Evolutionary conservation across 1,140 invertebrate species (phyloP).

Genomic region (Drosophila teissieri): DNA sequence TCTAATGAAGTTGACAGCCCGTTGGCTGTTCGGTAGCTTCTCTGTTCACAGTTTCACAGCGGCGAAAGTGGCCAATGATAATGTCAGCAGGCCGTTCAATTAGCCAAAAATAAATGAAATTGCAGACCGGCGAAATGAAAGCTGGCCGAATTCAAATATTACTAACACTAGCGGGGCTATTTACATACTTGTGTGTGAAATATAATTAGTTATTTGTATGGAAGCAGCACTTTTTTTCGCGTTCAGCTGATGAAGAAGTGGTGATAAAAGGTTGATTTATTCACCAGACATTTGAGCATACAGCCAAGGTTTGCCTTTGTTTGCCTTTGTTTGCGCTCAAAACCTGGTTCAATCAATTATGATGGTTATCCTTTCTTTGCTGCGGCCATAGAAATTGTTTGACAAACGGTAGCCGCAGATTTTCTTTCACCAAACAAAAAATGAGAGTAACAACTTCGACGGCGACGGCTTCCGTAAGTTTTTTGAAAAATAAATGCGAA

Average conservation of each 20-base stretch:
- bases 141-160: slow-evolving; percentile 12
- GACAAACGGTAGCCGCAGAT: slow-evolving; percentile 66
- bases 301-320: slow-evolving; percentile 11
- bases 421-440: slow-evolving; percentile 47
- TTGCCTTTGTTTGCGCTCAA: slow-evolving; percentile 20
- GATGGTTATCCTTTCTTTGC: slow-evolving; percentile 39
- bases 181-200: slow-evolving; percentile 38
- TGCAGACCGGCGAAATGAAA: slow-evolving; percentile 24
- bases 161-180: slow-evolving; percentile 3
- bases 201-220: slow-evolving; percentile 47
- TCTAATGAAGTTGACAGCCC: slow-evolving; percentile 64
- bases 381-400: slow-evolving; percentile 39
- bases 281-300: slow-evolving; percentile 10
- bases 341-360: slow-evolving; percentile 42
- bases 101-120: slow-evolving; percentile 23
- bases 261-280: slow-evolving; percentile 37
- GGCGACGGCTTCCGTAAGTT: slow-evolving; percentile 40
- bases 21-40: slow-evolving; percentile 47
- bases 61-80: slow-evolving; percentile 52
- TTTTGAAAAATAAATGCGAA: slow-evolving; percentile 2
- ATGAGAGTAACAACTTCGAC: slow-evolving; percentile 41
- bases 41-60: slow-evolving; percentile 4
- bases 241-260: background rate
- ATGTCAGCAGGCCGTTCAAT: slow-evolving; percentile 39
- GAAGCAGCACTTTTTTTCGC: background rate